These are phyloP conservation scores for Lepas anatifera DNA, from an alignment of 2,888 invertebrate genomes.

Conservation along the genomic window DNA sequence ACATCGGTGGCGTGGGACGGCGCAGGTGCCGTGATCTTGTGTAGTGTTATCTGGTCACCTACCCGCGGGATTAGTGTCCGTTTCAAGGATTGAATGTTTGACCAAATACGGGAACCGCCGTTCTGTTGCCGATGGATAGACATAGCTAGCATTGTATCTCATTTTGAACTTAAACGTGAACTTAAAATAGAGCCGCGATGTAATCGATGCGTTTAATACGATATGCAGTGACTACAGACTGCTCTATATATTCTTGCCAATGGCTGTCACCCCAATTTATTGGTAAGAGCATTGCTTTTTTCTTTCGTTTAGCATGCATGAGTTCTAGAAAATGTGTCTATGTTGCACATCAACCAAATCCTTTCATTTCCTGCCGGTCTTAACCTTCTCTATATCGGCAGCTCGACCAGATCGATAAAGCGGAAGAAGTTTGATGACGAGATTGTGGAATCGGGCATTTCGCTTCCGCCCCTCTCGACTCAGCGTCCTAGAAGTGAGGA, in stretches of 20 bases:
- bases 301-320: background rate
- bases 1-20: background rate
- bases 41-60: too few species aligned
- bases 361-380: background rate
- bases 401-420: conserved; percentile 73
- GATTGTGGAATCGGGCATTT: conserved; percentile 78
- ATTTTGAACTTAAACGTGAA: too few species aligned
- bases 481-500: conserved; percentile 20
- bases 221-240: background rate
- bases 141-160: too few species aligned
- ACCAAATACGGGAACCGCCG: too few species aligned
- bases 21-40: background rate
- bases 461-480: conserved; percentile 30
- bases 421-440: conserved; percentile 94
- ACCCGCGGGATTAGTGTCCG: too few species aligned
- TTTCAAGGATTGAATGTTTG: too few species aligned
- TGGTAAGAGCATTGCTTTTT: too few species aligned
- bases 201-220: too few species aligned
- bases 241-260: too few species aligned
- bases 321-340: background rate
- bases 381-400: background rate
- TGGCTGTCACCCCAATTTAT: too few species aligned
- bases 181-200: too few species aligned
- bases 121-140: too few species aligned
- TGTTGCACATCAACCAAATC: background rate